These are phyloP conservation scores for Parazoanthus darwini DNA, from an alignment of 92 coral and sea anemone genomes.

Conservation along the genomic window DNA sequence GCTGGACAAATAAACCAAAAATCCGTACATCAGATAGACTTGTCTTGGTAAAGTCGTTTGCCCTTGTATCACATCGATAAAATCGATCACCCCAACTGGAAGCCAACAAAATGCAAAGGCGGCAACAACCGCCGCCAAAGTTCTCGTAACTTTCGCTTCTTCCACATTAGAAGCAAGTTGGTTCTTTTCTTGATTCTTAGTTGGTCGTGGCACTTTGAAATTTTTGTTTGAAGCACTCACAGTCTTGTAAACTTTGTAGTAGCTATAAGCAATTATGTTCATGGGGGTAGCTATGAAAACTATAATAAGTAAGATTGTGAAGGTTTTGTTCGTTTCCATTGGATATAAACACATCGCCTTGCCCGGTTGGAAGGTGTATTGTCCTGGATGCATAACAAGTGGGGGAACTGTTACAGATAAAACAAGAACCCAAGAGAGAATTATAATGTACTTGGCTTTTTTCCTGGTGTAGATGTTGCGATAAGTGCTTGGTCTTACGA, in stretches of 20 bases:
- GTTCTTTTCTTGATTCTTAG: neutral
- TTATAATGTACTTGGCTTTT: neutral
- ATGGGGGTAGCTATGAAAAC: conserved; percentile 39
- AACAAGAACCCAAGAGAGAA: conserved; percentile 2
- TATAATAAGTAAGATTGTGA: conserved; percentile 14
- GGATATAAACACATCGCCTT: conserved; percentile 52
- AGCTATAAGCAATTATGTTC: conserved; percentile 40
- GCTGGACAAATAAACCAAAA: conserved; percentile 60
- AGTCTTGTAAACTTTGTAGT: conserved; percentile 46
- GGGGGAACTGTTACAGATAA: conserved; percentile 33
- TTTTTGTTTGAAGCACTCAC: conserved; percentile 43
- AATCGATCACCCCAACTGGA: conserved; percentile 63
- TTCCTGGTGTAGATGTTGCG: conserved; percentile 25
- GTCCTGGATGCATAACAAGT: conserved; percentile 31
- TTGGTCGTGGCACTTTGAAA: conserved; percentile 25
- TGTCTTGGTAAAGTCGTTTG: conserved; percentile 53
- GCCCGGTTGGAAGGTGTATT: conserved; percentile 43
- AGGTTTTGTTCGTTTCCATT: conserved; percentile 30
- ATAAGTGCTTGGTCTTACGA: conserved; percentile 26
- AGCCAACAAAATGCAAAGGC: conserved; percentile 75
- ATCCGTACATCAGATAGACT: conserved; percentile 61
- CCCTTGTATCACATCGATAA: conserved; percentile 57
- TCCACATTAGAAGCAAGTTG: conserved; percentile 56
- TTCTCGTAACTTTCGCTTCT: conserved; percentile 76
- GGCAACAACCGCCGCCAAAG: conserved; percentile 63